phyloP scores from a whole-genome alignment of 2,888 invertebrate genomes.

The Brachylomia viminalis region DNA sequence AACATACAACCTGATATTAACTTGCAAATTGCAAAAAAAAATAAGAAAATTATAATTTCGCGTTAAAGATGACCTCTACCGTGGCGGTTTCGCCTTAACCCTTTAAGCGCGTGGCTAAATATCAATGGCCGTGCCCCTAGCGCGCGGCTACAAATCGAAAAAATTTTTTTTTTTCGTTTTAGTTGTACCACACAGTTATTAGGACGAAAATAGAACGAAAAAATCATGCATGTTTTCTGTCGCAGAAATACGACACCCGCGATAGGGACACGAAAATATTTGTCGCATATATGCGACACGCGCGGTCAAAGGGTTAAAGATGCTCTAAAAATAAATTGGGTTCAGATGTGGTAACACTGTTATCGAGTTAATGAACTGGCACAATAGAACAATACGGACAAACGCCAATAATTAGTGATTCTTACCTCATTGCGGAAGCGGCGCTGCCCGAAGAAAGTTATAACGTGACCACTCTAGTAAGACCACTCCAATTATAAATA shows the following conservation, averaged over 20 bases:
- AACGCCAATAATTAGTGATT: slow-evolving; percentile 70
- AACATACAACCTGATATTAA: neutral
- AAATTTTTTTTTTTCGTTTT: too few species aligned
- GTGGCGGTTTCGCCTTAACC: neutral
- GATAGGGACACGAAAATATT: too few species aligned
- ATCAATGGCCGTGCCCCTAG: too few species aligned
- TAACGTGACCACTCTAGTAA: slow-evolving; percentile 69
- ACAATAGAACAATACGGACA: slow-evolving; percentile 75
- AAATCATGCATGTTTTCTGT: too few species aligned
- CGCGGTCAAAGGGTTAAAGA: too few species aligned
- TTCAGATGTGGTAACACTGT: slow-evolving; percentile 63
- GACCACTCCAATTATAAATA: slow-evolving; percentile 62
- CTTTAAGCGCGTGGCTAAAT: too few species aligned
- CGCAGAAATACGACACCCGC: too few species aligned
- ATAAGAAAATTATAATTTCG: neutral
- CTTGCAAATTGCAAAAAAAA: neutral
- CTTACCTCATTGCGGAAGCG: slow-evolving; percentile 77
- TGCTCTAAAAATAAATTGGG: slow-evolving; percentile 31
- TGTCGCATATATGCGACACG: too few species aligned
- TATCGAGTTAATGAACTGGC: slow-evolving; percentile 72
- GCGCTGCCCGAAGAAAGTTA: slow-evolving; percentile 68
- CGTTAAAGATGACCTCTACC: neutral
- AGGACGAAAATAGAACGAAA: too few species aligned
- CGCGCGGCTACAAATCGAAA: too few species aligned
- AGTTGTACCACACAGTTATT: too few species aligned